A percentile compares a stretch with the other conserved stretches of the same genome.
Conservation (phyloP, 2,113 vertebrate genomes). For the Enhydra lutris region DNA sequence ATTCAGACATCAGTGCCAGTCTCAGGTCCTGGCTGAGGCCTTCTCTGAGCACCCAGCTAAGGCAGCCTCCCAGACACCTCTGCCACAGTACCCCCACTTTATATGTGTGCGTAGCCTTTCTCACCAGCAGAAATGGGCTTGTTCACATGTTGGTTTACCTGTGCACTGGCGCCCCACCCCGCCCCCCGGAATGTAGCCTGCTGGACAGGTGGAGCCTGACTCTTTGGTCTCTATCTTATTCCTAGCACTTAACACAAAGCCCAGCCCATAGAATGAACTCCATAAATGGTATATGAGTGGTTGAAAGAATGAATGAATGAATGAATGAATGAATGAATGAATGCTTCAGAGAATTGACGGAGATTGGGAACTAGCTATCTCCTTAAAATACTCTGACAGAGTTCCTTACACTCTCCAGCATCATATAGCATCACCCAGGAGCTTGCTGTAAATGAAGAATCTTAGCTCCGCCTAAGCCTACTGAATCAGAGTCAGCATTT, state of each 20-base stretch:
- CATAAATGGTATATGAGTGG: neutral
- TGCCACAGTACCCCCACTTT: neutral
- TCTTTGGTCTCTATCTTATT: neutral
- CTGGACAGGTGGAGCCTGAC: neutral
- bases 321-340: neutral
- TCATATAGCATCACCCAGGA: neutral
- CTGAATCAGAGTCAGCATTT: neutral
- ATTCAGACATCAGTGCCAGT: no score
- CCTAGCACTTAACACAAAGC: neutral
- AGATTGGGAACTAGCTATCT: neutral
- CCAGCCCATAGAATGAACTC: neutral
- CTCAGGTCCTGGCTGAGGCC: neutral
- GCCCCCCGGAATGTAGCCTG: neutral
- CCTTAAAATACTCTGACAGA: neutral
- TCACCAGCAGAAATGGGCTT: neutral
- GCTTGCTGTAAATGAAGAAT: neutral
- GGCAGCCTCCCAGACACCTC: no score
- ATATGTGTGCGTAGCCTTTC: neutral
- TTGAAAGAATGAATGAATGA: neutral
- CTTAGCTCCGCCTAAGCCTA: neutral
- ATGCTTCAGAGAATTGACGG: neutral
- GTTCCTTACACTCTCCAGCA: no score
- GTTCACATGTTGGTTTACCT: neutral
- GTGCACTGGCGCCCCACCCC: neutral
- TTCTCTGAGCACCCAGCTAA: neutral